Base-by-base conservation (phyloP, 1,140 invertebrate species). In the Gryon sp. region DNA sequence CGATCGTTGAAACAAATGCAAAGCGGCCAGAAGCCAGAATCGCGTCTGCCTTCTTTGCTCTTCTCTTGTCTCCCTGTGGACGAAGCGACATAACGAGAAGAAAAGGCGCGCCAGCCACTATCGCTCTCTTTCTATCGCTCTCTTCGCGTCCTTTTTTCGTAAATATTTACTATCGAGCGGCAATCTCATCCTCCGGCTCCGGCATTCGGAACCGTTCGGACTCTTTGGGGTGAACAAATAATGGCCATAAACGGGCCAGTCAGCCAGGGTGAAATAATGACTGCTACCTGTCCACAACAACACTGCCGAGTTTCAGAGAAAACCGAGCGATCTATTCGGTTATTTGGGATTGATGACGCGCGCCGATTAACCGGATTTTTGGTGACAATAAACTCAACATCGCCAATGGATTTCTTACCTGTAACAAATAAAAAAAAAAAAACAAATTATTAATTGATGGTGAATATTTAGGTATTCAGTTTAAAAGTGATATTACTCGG, bases 1-100 rank as follows among this genome's bases (percentile, higher is more conserved):
- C 62, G 80, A 83, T 81, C 75, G 77, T 70, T 79, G 80, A 84
- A 87, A 85, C 82, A 84, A 87, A 87, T 87, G 84, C 86, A 87
- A 87, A 87, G 82, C 80, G 82, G 72, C 66, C 52, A 34, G 59
- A 20, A 50, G 65, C 52, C n/a, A n/a, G n/a, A 57, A 53, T 32
- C 57, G 48, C 48, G 38, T 62, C 59, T 40, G 16, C 40, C 14
- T 18, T 1, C 43, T 38, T 55, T 70, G 55, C 70, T 75, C 59
- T 38, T 9, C 65, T 59, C 66, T 68, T 74, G 60, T 66, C 74
- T 73, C 41, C 24, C n/a, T n/a, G n/a, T 14, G 36, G 28, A 62
- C 36, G 60, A 50, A 62, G 48, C 40, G 63, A 72, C 57, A 66
- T 62, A 80, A 68, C 55, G 69, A 73, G 78, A 72, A 66, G 60